Percentiles rank a stretch among this genome's conserved stretches.
phyloP scores from a whole-genome alignment of 2,113 vertebrate species.

The Copsychus sechellarum region DNA sequence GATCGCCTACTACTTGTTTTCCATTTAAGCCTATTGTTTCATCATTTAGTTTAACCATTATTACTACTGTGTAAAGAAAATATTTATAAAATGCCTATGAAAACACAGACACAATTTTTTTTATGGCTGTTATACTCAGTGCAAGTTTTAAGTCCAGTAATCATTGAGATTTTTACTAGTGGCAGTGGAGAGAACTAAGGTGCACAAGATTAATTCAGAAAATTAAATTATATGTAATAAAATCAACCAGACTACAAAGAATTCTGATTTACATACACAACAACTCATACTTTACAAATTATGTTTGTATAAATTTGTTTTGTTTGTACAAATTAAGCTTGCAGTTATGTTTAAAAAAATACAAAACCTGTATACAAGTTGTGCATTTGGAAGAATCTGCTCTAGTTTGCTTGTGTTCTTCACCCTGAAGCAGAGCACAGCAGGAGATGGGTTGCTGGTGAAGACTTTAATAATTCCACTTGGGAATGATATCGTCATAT shows the following conservation, averaged over 20 bases:
- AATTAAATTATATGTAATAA: not conserved
- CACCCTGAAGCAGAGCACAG: conserved; percentile 91
- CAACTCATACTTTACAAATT: not conserved
- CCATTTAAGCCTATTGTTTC: not conserved
- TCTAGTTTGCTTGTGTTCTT: conserved; percentile 91
- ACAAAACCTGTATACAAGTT: conserved; percentile 90
- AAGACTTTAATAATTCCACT: conserved; percentile 97
- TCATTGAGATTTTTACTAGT: not conserved
- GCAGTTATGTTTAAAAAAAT: not conserved
- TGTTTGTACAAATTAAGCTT: too few relatives aligned
- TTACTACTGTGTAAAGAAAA: not conserved
- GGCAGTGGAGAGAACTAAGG: not conserved
- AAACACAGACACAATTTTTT: not conserved
- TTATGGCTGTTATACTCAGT: not conserved
- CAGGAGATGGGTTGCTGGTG: conserved; percentile 89
- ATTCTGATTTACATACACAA: not conserved
- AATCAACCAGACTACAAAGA: not conserved
- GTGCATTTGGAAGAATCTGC: conserved; percentile 93
- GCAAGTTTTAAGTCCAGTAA: not conserved
- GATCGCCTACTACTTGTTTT: not conserved
- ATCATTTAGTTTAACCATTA: not conserved
- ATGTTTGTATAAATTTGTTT: too few relatives aligned
- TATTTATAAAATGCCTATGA: not conserved
- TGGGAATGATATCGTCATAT: conserved; percentile 96
- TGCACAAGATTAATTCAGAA: not conserved